These are phyloP conservation scores for Ovibos moschatus DNA, from an alignment of 2,113 vertebrate species.

Conservation along the genomic window DNA sequence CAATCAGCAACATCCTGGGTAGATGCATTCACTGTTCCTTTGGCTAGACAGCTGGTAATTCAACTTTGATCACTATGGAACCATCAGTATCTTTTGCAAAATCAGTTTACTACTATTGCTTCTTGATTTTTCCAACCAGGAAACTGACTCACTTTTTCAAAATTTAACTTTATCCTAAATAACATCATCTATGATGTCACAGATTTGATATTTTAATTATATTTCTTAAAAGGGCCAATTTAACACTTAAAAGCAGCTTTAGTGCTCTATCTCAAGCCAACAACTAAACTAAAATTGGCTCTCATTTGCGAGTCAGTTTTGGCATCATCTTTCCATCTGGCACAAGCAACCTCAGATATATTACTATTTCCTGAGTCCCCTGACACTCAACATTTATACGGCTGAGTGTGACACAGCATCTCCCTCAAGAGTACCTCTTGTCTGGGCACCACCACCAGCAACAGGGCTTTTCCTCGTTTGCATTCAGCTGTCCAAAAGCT, in stretches of 20 bases:
- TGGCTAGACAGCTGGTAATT: not conserved
- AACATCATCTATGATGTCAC: not conserved
- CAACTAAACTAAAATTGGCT: not conserved
- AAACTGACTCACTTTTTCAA: not conserved
- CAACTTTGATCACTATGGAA: not conserved
- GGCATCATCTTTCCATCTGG: not conserved
- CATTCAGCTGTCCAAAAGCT: not conserved
- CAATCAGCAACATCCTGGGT: not conserved
- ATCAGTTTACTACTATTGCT: not conserved
- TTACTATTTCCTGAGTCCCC: not conserved
- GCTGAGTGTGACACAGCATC: not conserved
- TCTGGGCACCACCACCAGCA: not conserved
- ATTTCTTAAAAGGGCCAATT: not conserved
- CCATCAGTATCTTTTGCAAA: not conserved
- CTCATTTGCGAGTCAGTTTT: not conserved
- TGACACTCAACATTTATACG: not conserved
- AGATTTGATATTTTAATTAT: not conserved
- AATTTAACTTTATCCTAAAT: not conserved
- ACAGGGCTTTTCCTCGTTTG: not conserved
- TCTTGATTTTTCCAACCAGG: not conserved
- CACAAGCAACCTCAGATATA: not conserved
- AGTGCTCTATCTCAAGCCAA: not conserved
- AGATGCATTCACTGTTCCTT: not conserved
- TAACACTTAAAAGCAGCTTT: not conserved
- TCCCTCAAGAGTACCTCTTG: not conserved